phyloP scores from a whole-genome alignment of 2,113 vertebrate genomes.

The Dolichallabes microphthalmus region DNA sequence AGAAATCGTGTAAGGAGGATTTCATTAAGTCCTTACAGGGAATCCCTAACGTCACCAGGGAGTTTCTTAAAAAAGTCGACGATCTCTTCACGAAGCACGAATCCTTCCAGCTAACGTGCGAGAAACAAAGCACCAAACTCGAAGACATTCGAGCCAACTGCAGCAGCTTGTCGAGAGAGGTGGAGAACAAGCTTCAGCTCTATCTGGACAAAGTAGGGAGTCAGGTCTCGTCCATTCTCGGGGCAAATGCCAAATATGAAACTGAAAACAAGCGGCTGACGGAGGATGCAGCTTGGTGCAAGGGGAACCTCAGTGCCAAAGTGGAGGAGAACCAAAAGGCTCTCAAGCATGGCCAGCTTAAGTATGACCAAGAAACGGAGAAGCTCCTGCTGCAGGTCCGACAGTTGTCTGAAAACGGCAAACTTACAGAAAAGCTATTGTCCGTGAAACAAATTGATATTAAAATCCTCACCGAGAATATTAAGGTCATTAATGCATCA shows the following conservation, averaged over 20 bases:
- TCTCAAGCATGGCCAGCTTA: constrained; percentile 51
- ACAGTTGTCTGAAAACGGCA: constrained; percentile 46
- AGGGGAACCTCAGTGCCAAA: constrained; percentile 53
- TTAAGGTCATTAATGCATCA: constrained; percentile 60
- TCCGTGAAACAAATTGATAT: constrained; percentile 53
- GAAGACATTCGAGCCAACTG: constrained; percentile 66
- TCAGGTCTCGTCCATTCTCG: constrained; percentile 54
- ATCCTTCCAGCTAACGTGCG: constrained; percentile 70
- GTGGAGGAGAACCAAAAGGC: constrained; percentile 53
- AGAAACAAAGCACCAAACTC: constrained; percentile 65
- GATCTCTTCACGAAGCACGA: constrained; percentile 61
- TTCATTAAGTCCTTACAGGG: constrained; percentile 62
- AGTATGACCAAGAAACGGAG: constrained; percentile 63
- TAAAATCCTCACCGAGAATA: constrained; percentile 50
- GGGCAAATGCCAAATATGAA: constrained; percentile 61
- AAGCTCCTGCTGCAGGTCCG: constrained; percentile 63
- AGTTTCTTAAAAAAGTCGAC: constrained; percentile 69
- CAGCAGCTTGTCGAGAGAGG: constrained; percentile 65
- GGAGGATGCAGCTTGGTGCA: constrained; percentile 60
- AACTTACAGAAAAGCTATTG: constrained; percentile 40
- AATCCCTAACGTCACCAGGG: constrained; percentile 65
- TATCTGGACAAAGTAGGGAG: constrained; percentile 61
- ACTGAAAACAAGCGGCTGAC: constrained; percentile 62
- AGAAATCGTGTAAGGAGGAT: constrained; percentile 63
- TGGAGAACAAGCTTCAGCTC: constrained; percentile 65